Conservation (phyloP, 2,888 invertebrate species). For the Meandrusa payeni region DNA sequence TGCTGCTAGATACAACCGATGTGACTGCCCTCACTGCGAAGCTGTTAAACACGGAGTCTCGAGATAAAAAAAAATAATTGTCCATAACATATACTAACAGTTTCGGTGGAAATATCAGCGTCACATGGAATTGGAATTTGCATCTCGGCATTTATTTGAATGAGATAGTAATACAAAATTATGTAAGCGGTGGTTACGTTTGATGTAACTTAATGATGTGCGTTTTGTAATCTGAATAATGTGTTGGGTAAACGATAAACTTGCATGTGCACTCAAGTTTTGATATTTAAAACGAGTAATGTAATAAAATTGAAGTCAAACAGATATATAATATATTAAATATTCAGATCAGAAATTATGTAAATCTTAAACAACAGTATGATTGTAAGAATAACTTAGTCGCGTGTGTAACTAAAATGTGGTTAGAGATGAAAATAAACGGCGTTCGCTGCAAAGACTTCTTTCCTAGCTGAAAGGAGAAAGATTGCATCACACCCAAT, state of each 20-base stretch:
- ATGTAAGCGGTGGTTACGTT: conserved; percentile 45
- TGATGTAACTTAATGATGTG: conserved; percentile 25
- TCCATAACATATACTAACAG: neutral
- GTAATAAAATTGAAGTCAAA: neutral
- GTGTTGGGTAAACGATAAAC: conserved; percentile 24
- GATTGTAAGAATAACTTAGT: conserved; percentile 2
- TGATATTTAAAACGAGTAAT: conserved; percentile 28
- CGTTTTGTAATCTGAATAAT: conserved; percentile 22
- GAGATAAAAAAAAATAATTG: neutral
- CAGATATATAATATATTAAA: too few relatives aligned
- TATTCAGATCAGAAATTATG: neutral
- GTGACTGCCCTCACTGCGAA: conserved; percentile 11
- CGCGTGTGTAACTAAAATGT: neutral
- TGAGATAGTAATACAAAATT: conserved; percentile 58
- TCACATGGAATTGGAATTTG: conserved; percentile 55
- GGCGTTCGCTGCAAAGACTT: conserved; percentile 53
- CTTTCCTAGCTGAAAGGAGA: conserved; percentile 65
- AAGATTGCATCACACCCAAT: conserved; percentile 49
- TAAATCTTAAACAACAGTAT: conserved; percentile 6
- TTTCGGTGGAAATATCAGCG: neutral
- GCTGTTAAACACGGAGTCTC: conserved; percentile 4
- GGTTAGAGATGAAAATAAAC: neutral
- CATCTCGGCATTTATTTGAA: conserved; percentile 76
- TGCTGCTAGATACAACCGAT: conserved; percentile 28
- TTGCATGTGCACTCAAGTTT: conserved; percentile 23